Percentiles rank a stretch among this genome's conserved stretches.
These are phyloP conservation scores for Bos taurus DNA, from an alignment of 2,113 vertebrate genomes.

Conservation along the genomic window ARS-UCD2.0 NC_037330.1:65998001-65998500, in stretches of 20 bases:
- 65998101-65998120: background rate
- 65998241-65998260: background rate
- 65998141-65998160: background rate
- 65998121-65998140: background rate
- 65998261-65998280: background rate
- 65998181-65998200: background rate
- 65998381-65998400: background rate
- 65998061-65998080: background rate
- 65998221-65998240: background rate
- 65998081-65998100: background rate
- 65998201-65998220: background rate
- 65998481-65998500: background rate
- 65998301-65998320: background rate
- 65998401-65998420: background rate
- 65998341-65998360: background rate
- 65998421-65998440: background rate
- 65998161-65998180: background rate
- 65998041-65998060: background rate
- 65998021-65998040: background rate
- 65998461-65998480: background rate
- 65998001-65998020: accelerated
- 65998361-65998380: background rate
- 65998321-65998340: background rate
- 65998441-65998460: background rate
- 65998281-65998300: background rate